Evolutionary conservation across 1,140 invertebrate species (phyloP).

Genomic region (Bombyx mandarina): DNA sequence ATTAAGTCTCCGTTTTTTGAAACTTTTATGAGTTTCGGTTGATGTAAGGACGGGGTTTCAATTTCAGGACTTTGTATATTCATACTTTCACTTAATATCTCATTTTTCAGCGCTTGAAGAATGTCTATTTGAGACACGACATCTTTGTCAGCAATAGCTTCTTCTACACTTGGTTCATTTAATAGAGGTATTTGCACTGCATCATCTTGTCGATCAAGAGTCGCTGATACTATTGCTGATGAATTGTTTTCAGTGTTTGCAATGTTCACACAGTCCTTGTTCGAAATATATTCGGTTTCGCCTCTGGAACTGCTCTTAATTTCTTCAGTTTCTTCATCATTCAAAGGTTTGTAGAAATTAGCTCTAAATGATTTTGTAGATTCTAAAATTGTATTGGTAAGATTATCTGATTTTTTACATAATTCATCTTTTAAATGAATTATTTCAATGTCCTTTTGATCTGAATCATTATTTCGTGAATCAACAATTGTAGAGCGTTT

Average conservation of each 20-base stretch:
- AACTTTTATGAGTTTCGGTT: slow-evolving; percentile 59
- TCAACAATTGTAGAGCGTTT: too few species aligned
- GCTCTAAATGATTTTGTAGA: slow-evolving; percentile 14
- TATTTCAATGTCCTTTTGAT: background rate
- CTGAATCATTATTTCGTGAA: too few species aligned
- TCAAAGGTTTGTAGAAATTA: slow-evolving; percentile 36
- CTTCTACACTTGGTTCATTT: slow-evolving; percentile 21
- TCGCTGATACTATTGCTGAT: background rate
- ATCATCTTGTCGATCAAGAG: slow-evolving; percentile 3
- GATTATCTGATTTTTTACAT: background rate
- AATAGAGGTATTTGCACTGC: slow-evolving; percentile 43
- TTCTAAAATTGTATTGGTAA: background rate
- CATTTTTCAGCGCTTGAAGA: slow-evolving; percentile 63
- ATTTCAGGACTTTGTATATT: slow-evolving; percentile 25
- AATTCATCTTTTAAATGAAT: background rate
- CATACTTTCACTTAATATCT: slow-evolving; percentile 51
- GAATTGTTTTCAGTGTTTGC: background rate
- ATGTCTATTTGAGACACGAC: slow-evolving; percentile 63
- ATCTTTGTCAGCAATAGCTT: slow-evolving; percentile 24
- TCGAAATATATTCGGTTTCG: too few species aligned
- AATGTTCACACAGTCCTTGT: too few species aligned
- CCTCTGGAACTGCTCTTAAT: background rate
- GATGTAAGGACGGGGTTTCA: slow-evolving; percentile 41
- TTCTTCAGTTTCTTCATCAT: slow-evolving; percentile 4
- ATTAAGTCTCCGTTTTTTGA: slow-evolving; percentile 42